phyloP scores from a whole-genome alignment of 2,888 invertebrate genomes.

The Lysandra bellargus region DNA sequence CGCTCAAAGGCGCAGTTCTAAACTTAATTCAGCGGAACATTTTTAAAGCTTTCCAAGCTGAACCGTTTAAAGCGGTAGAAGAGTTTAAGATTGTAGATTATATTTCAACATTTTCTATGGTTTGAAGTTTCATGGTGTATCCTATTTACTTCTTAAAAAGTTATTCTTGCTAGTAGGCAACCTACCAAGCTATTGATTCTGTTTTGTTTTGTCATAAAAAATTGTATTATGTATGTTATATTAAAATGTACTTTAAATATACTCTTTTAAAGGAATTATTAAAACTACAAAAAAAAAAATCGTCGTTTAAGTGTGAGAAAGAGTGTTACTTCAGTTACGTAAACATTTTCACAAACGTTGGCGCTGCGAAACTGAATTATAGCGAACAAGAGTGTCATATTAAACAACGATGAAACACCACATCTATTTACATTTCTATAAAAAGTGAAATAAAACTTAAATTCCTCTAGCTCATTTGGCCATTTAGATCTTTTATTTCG shows the following conservation, averaged over 20 bases:
- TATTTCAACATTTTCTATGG: neutral
- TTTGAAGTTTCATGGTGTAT: neutral
- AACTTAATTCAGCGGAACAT: slow-evolving; percentile 47
- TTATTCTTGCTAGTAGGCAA: neutral
- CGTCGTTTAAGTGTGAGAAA: neutral
- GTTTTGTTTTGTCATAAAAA: too few relatives aligned
- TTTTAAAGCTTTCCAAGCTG: slow-evolving; percentile 38
- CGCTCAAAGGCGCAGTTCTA: slow-evolving; percentile 49
- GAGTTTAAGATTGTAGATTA: neutral
- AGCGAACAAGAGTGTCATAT: neutral
- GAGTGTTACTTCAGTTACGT: neutral
- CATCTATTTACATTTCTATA: slow-evolving; percentile 13
- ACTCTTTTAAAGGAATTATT: neutral
- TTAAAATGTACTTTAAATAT: too few relatives aligned
- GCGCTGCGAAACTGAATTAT: neutral
- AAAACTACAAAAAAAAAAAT: neutral
- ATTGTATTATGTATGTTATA: too few relatives aligned
- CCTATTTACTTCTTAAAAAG: neutral
- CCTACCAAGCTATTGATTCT: too few relatives aligned
- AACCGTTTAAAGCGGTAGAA: neutral
- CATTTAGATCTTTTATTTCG: slow-evolving; percentile 28
- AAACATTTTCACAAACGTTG: slow-evolving; percentile 6
- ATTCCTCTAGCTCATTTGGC: slow-evolving; percentile 25
- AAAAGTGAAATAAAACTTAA: slow-evolving; percentile 12
- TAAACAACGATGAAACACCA: neutral